Conservation (phyloP, 2,113 vertebrate genomes). For the Dromiciops gliroides region DNA sequence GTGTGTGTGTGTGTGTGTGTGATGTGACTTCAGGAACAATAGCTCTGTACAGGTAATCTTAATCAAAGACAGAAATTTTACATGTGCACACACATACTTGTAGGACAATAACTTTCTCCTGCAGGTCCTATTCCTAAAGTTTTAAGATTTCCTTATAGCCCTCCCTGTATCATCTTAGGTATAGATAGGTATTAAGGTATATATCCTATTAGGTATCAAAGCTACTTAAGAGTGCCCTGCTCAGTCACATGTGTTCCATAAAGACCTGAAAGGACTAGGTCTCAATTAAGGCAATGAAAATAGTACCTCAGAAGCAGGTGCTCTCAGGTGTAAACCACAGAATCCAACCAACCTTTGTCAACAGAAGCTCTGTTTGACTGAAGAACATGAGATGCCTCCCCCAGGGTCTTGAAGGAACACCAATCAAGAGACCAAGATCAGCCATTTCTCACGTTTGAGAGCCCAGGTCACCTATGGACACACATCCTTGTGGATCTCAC, state of each 20-base stretch:
- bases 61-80: neutral
- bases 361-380: neutral
- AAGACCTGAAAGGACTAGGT: neutral
- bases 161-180: neutral
- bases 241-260: neutral
- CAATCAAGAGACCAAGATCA: neutral
- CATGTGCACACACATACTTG: neutral
- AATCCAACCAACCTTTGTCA: neutral
- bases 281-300: neutral
- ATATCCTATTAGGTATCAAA: neutral
- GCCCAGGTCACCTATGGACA: neutral
- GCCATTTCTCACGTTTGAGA: fast-evolving
- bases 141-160: neutral
- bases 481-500: neutral
- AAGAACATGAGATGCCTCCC: neutral
- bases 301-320: neutral
- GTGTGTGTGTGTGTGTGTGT: too few species aligned
- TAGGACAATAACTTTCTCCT: neutral
- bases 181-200: neutral
- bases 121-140: neutral
- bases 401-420: neutral
- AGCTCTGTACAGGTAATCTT: neutral
- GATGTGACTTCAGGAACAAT: neutral
- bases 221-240: neutral
- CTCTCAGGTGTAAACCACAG: neutral